These are phyloP conservation scores for Uria lomvia DNA, from an alignment of 2,113 vertebrate species.

Conservation along the genomic window DNA sequence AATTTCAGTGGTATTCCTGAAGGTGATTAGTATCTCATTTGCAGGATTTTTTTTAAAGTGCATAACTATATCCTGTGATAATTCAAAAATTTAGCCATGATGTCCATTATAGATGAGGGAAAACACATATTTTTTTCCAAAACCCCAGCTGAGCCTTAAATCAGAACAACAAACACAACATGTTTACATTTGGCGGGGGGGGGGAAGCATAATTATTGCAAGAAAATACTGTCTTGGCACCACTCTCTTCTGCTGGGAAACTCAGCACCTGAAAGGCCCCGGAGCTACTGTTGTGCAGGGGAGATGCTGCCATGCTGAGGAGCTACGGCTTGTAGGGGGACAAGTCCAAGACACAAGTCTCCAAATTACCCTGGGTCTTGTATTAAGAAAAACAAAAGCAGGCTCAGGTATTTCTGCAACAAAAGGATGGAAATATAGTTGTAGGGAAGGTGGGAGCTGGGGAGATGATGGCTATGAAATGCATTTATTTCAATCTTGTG, in stretches of 20 bases:
- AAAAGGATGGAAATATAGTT: not conserved
- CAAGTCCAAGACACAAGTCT: not conserved
- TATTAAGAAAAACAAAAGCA: constrained; percentile 4
- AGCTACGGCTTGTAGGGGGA: not conserved
- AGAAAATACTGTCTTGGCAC: not conserved
- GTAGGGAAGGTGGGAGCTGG: not conserved
- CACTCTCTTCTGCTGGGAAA: not conserved
- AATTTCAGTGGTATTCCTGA: not conserved
- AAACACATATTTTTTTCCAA: not conserved
- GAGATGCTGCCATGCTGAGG: not conserved
- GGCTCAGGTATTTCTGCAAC: not conserved
- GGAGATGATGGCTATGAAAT: not conserved
- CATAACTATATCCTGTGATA: not conserved
- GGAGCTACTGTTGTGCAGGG: not conserved
- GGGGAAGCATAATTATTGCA: not conserved
- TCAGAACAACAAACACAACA: not conserved
- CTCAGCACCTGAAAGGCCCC: not conserved
- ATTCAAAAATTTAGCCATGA: not conserved
- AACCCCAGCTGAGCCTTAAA: not conserved
- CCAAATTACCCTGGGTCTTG: not conserved
- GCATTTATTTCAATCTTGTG: constrained; percentile 21
- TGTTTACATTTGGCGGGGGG: not conserved
- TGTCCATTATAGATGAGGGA: not conserved
- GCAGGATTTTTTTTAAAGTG: not conserved
- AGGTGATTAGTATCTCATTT: not conserved